Conservation (phyloP, 1,140 invertebrate species). For the Panagrolaimus sp. region DNA sequence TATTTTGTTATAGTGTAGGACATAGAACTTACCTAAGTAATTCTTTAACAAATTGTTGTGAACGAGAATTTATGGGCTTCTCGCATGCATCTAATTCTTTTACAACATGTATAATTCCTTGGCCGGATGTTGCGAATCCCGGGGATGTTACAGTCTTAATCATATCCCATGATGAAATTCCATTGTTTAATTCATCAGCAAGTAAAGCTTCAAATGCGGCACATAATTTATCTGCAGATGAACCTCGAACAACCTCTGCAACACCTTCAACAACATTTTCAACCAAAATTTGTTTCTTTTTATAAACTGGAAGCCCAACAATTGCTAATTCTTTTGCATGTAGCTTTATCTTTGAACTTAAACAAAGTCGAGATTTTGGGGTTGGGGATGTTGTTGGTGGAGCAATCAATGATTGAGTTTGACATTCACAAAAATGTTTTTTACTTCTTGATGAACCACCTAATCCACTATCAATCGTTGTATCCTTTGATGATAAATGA, state of each 20-base stretch:
- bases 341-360: conserved; percentile 26
- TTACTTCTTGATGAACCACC: background rate
- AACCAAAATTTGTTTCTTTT: conserved; percentile 43
- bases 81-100: conserved; percentile 44
- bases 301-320: conserved; percentile 53
- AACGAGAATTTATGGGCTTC: conserved; percentile 51
- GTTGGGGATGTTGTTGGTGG: background rate
- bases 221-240: conserved; percentile 20
- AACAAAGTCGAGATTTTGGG: background rate
- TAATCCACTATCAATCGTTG: background rate
- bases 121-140: conserved; percentile 41
- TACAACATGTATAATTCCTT: conserved; percentile 42
- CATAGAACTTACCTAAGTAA: conserved; percentile 36
- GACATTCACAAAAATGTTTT: background rate
- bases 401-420: background rate
- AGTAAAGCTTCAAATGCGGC: conserved; percentile 39
- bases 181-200: conserved; percentile 40
- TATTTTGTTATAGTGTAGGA: background rate
- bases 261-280: conserved; percentile 56
- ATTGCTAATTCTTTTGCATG: conserved; percentile 36
- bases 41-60: conserved; percentile 47
- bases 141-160: conserved; percentile 43
- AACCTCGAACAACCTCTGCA: conserved; percentile 48
- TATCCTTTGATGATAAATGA: conserved; percentile 4
- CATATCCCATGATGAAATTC: conserved; percentile 41